Percentiles rank a stretch among this genome's conserved stretches.
Conservation (phyloP, 2,113 vertebrate species). For the Mustelus asterias region DNA sequence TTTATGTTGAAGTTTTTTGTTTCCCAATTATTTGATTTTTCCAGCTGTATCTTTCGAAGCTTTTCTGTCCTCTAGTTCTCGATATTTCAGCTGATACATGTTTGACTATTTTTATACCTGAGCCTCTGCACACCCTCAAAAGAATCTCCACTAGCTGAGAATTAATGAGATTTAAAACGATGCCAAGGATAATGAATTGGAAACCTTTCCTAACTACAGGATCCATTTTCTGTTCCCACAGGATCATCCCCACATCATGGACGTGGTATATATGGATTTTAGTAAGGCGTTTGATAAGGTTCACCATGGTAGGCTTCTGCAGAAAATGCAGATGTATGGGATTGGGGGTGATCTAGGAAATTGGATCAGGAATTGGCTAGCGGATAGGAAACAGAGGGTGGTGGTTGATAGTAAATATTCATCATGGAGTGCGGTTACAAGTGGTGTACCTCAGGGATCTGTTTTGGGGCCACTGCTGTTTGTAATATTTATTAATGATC, state of each 20-base stretch:
- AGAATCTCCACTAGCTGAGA: neutral
- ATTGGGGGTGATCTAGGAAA: no score
- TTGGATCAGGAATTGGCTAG: no score
- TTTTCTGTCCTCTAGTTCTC: neutral
- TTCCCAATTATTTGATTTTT: neutral
- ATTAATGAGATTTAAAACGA: neutral
- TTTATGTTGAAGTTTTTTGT: neutral
- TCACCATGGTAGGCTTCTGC: no score
- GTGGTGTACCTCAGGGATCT: no score
- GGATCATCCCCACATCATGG: neutral
- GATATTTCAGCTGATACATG: neutral
- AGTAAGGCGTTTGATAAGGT: no score
- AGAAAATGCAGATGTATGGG: no score
- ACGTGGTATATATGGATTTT: no score
- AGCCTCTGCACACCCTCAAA: neutral
- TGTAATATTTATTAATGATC: no score
- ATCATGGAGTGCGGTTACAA: no score
- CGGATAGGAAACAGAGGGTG: no score
- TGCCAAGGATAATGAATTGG: neutral
- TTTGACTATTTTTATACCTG: neutral
- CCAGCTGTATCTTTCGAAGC: neutral
- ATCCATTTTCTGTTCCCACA: neutral
- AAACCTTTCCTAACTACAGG: neutral
- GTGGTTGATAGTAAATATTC: no score
- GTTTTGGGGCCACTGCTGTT: no score